phyloP scores from a whole-genome alignment of 2,113 vertebrate species.

The Taurulus bubalis region DNA sequence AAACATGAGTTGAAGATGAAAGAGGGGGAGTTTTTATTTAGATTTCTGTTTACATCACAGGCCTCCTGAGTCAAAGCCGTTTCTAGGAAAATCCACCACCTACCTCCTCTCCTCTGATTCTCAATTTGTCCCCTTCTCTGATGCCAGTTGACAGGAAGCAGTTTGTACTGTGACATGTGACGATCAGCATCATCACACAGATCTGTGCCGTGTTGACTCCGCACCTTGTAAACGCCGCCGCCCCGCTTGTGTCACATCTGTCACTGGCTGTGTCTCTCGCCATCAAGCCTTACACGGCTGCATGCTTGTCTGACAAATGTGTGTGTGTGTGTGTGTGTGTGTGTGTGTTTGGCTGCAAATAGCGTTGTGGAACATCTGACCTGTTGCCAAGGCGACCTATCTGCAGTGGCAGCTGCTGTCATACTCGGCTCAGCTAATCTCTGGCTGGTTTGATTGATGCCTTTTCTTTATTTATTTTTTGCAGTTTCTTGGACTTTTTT shows the following conservation, averaged over 20 bases:
- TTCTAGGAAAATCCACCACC: slow-evolving; percentile 23
- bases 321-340: slow-evolving; percentile 9
- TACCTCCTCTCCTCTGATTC: slow-evolving; percentile 10
- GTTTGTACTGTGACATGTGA: slow-evolving; percentile 60
- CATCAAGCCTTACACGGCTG: slow-evolving; percentile 24
- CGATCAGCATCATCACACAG: slow-evolving; percentile 52
- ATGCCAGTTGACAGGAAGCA: slow-evolving; percentile 57
- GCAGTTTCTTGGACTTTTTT: slow-evolving; percentile 18
- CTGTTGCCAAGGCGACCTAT: slow-evolving; percentile 77
- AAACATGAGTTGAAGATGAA: slow-evolving; percentile 7
- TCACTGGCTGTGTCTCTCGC: slow-evolving; percentile 50
- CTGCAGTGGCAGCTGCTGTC: slow-evolving; percentile 34
- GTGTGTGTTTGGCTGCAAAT: slow-evolving; percentile 13
- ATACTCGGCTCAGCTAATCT: slow-evolving; percentile 45
- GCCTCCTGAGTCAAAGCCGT: neutral
- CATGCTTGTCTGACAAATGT: slow-evolving; percentile 27
- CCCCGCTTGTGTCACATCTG: slow-evolving; percentile 61
- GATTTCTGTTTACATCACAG: slow-evolving; percentile 16
- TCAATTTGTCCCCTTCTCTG: slow-evolving; percentile 25
- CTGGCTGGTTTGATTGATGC: slow-evolving; percentile 58
- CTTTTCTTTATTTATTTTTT: slow-evolving; percentile 42
- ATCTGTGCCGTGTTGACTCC: slow-evolving; percentile 46
- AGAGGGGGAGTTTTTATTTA: slow-evolving; percentile 8
- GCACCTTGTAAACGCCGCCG: slow-evolving; percentile 62
- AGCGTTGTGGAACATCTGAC: slow-evolving; percentile 65